These are phyloP conservation scores for Macropus fuliginosus DNA, from an alignment of 2,797 vertebrate species.

Conservation along the genomic window DNA sequence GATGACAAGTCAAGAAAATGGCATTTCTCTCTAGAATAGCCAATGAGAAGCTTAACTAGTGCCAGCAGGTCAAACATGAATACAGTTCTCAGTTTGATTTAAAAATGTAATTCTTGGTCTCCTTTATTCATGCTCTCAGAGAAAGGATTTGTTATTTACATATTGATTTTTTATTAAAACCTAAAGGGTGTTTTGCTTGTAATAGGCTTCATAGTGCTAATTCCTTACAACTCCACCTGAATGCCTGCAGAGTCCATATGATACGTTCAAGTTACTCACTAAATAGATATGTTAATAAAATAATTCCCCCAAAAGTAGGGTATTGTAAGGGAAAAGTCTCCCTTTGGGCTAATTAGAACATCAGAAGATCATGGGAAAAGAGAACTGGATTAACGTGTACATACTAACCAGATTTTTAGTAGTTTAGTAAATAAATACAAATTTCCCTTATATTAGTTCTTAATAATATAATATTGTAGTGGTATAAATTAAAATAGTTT, in stretches of 20 bases:
- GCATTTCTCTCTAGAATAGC: neutral
- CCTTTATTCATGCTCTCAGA: neutral
- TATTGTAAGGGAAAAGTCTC: conserved; percentile 6
- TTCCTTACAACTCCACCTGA: conserved; percentile 2
- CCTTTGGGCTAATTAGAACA: conserved; percentile 11
- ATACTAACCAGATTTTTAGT: neutral
- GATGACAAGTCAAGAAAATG: neutral
- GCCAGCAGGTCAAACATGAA: neutral
- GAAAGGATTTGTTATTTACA: neutral
- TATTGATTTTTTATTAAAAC: neutral
- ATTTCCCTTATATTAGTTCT: neutral
- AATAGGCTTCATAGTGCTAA: neutral
- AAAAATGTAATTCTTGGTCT: neutral
- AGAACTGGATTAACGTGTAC: conserved; percentile 11
- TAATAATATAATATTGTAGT: neutral
- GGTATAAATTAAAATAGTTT: neutral
- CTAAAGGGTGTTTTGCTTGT: neutral
- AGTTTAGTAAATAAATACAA: neutral
- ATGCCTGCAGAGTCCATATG: neutral
- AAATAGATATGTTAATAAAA: conserved; percentile 29
- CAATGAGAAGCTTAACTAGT: neutral
- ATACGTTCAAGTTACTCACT: neutral
- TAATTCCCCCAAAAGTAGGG: neutral
- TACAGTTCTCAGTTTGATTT: neutral
- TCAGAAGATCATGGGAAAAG: neutral